phyloP scores from a whole-genome alignment of 2,113 vertebrate species.

The Piliocolobus tephrosceles region DNA sequence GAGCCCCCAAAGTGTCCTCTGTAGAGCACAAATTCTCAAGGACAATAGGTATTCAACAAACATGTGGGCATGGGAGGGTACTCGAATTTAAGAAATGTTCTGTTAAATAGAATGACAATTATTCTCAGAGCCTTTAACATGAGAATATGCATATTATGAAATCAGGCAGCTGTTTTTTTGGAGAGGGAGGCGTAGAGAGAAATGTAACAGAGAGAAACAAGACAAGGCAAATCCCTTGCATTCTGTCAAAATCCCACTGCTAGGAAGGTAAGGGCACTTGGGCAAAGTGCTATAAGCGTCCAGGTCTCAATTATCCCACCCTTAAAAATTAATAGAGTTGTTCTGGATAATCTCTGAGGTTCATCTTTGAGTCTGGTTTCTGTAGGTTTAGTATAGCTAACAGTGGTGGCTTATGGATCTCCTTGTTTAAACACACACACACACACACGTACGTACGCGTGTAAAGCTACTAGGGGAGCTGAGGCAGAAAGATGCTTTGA shows the following conservation, averaged over 20 bases:
- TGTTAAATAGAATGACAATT: background rate
- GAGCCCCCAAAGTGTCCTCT: background rate
- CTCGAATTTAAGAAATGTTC: background rate
- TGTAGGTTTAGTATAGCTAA: background rate
- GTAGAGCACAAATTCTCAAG: background rate
- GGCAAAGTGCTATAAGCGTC: background rate
- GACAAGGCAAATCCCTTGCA: background rate
- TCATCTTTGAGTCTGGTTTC: background rate
- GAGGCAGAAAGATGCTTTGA: background rate
- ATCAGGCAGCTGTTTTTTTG: background rate
- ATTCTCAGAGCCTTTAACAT: background rate
- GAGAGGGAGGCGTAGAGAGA: background rate
- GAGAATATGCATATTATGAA: background rate
- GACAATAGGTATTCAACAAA: background rate
- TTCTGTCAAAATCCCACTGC: background rate
- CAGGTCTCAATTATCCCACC: background rate
- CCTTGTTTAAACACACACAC: background rate
- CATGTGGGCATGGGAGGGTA: background rate
- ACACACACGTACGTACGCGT: no score
- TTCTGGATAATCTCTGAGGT: background rate
- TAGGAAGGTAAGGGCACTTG: background rate
- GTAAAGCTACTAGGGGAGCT: background rate
- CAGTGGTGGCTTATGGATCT: background rate
- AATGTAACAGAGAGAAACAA: background rate
- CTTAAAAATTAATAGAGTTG: background rate